Conservation (phyloP, 2,797 vertebrate species). For the Gouania willdenowi region DNA sequence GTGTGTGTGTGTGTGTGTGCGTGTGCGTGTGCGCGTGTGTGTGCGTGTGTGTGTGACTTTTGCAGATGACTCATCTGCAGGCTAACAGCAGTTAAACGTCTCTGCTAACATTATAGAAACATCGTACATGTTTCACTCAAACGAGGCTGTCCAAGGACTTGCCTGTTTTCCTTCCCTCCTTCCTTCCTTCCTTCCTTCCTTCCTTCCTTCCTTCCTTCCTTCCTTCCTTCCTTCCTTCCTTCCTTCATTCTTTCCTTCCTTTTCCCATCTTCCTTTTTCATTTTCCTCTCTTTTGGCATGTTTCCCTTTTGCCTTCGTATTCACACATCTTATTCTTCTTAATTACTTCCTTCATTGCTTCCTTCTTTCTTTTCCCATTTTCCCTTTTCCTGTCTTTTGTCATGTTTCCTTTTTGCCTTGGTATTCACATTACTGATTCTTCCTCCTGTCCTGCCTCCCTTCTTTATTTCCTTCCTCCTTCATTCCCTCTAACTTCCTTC, state of each 20-base stretch:
- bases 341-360: no score
- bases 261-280: not conserved
- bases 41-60: not conserved
- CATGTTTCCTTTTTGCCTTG: no score
- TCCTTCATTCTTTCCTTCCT: not conserved
- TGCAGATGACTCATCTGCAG: constrained; percentile 41
- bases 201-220: no score
- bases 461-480: no score
- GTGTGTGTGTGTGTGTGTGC: not conserved
- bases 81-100: constrained; percentile 18
- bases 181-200: not conserved
- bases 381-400: no score
- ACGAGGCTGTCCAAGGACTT: constrained; percentile 24
- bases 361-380: no score
- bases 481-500: no score
- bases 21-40: not conserved
- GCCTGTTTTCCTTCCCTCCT: not conserved
- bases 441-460: no score
- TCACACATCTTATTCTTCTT: no score
- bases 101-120: constrained; percentile 30
- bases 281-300: no score
- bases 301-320: no score
- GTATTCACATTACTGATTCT: no score
- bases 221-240: not conserved
- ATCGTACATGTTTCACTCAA: constrained; percentile 13